Evolutionary conservation across 2,888 invertebrate genomes (phyloP).

Genomic region (Tetanocera ferruginea): DNA sequence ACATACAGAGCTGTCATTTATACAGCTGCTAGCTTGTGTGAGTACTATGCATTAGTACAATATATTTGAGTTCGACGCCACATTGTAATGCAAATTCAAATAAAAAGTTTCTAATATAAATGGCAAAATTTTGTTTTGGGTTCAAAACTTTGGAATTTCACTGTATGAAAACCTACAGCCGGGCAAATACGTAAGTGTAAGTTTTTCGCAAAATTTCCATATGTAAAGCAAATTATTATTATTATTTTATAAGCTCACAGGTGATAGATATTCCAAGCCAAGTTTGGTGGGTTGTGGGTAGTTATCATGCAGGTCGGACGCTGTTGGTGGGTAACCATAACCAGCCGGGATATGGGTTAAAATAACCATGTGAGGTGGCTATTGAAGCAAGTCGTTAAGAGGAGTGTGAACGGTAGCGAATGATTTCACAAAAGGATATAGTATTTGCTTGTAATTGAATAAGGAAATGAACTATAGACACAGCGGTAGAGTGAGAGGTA

Average conservation of each 20-base stretch:
- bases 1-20: background rate
- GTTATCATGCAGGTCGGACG: background rate
- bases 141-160: background rate
- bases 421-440: background rate
- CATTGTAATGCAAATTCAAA: conserved; percentile 39
- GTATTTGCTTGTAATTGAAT: conserved; percentile 16
- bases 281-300: conserved; percentile 1
- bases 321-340: background rate
- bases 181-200: conserved; percentile 10
- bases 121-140: background rate
- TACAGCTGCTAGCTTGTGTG: background rate
- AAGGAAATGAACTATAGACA: background rate
- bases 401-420: background rate
- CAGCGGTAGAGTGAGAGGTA: background rate
- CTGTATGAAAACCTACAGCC: background rate
- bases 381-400: background rate
- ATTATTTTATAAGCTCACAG: conserved; percentile 39
- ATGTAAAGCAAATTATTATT: conserved; percentile 41
- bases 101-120: conserved; percentile 26
- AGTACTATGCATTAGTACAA: background rate
- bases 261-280: conserved; percentile 21
- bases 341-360: background rate
- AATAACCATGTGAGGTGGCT: background rate
- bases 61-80: conserved; percentile 27
- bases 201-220: conserved; percentile 35